These are phyloP conservation scores for Trichomycterus rosablanca DNA, from an alignment of 2,113 vertebrate species.

Conservation along the genomic window DNA sequence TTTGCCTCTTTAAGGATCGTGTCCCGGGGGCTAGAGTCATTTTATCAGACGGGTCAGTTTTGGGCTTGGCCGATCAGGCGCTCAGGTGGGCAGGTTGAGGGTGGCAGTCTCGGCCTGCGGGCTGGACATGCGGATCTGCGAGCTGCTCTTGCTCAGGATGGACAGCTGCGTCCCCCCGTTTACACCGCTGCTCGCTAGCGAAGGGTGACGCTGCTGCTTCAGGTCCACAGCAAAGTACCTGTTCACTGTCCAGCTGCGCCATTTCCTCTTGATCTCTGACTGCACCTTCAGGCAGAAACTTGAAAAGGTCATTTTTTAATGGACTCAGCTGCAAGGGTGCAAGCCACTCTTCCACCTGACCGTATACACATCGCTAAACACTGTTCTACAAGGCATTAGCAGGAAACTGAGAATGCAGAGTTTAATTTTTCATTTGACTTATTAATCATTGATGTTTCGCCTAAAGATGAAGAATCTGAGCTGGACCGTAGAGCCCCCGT, in stretches of 20 bases:
- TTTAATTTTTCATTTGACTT: too few species aligned
- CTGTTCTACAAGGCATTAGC: too few species aligned
- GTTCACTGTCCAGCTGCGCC: constrained; percentile 99
- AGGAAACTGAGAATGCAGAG: too few species aligned
- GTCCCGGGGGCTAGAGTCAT: constrained; percentile 7
- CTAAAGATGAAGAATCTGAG: too few species aligned
- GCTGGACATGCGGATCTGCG: constrained; percentile 97
- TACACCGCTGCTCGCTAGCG: constrained; percentile 96
- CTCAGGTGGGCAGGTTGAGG: constrained; percentile 86
- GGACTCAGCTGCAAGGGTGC: constrained; percentile 72
- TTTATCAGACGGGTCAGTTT: constrained; percentile 32
- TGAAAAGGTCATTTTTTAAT: constrained; percentile 80
- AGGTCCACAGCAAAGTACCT: constrained; percentile 98
- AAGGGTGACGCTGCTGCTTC: constrained; percentile 97
- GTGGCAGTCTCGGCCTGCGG: constrained; percentile 86
- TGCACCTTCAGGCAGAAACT: constrained; percentile 95
- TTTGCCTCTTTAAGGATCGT: not conserved
- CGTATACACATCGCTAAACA: not conserved
- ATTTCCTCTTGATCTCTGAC: constrained; percentile 99
- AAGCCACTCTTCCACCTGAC: constrained; percentile 19
- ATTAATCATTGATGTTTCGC: too few species aligned
- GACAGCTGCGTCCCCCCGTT: constrained; percentile 97
- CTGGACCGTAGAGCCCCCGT: too few species aligned
- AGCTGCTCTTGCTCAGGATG: constrained; percentile 99
- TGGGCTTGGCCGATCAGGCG: constrained; percentile 42